Evolutionary conservation across 2,797 vertebrate genomes (phyloP), one percentile per base, ranked within the genome.

Genomic region (Anas acuta): DNA sequence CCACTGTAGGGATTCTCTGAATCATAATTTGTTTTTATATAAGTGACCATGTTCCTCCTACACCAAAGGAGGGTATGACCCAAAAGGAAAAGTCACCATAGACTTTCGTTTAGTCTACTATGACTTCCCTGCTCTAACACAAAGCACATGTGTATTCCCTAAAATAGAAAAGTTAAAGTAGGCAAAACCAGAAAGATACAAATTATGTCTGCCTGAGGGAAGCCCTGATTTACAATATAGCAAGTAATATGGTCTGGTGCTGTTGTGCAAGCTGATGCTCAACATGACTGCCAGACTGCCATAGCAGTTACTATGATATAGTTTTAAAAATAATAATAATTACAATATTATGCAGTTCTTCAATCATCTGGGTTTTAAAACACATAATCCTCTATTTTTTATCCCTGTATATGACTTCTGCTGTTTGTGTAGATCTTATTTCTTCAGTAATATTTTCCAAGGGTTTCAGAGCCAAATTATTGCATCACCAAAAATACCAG

Each of bases 81-180:
- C 58, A 88, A 96, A 85, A 89, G 15, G 23, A 43, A 70, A 91
- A 93, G 89, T 83, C 71, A 96, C 65, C 69, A 72, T 6, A 89
- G 69, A 74, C 64, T 67, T 75, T 43, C 95, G 87, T 93, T 96
- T 95, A 88, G 84, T 93, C 81, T 95, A 65, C 82, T 94, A 1
- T 66, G 67, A 41, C 80, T 96, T 92, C 65, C 62, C 75, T 92
- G 19, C 45, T 90, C 39, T 96, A 97, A 96, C 70, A 96, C 71
- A 87, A 96, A 95, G 87, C 94, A 94, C 81, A 90, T 96, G 94
- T 95, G 30, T 93, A 72, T 62, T 92, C 67, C 70, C 54, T 70
- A 87, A 97, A 96, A 96, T 89, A 97, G 93, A 93, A 92, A 93
- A 88, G 19, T 74, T 93, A 90, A 92, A 91, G 89, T 33, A 86